Percentiles rank a stretch among this genome's conserved stretches.
These are phyloP conservation scores for Nemapogon koenigi DNA, from an alignment of 2,888 invertebrate species.

Conservation along the genomic window DNA sequence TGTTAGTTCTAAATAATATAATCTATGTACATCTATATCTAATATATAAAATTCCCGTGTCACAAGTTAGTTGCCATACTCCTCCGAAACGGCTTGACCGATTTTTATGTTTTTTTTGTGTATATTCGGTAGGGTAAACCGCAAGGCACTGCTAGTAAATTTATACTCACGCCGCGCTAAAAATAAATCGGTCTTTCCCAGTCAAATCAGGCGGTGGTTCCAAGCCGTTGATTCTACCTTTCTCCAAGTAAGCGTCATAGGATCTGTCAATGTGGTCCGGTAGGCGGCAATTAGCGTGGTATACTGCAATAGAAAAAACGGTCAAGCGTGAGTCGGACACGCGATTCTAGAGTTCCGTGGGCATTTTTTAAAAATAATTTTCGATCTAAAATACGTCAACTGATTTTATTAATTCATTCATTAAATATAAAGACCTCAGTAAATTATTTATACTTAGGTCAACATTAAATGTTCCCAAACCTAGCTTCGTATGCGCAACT, in stretches of 20 bases:
- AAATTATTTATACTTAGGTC: too few species aligned
- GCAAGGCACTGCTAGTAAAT: neutral
- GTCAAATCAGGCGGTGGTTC: constrained; percentile 23
- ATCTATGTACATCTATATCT: too few species aligned
- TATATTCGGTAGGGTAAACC: too few species aligned
- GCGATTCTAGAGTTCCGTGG: neutral
- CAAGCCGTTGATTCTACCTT: constrained; percentile 17
- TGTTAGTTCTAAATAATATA: too few species aligned
- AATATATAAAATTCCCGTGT: too few species aligned
- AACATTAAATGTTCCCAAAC: too few species aligned
- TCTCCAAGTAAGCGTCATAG: constrained; percentile 31
- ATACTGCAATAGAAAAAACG: constrained; percentile 25
- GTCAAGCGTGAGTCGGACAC: constrained; percentile 5
- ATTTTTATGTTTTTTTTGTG: too few species aligned
- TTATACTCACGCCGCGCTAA: constrained; percentile 26
- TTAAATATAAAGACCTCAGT: too few species aligned
- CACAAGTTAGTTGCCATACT: too few species aligned
- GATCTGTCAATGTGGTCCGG: constrained; percentile 39
- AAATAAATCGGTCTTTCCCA: constrained; percentile 34
- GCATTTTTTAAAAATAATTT: neutral
- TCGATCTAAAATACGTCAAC: neutral
- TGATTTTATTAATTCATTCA: too few species aligned
- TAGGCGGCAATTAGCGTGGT: constrained; percentile 43
- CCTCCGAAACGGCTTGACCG: too few species aligned
- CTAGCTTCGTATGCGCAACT: too few species aligned